Base-by-base conservation (phyloP, 2,113 vertebrate genomes). In the Pardalotus punctatus region DNA sequence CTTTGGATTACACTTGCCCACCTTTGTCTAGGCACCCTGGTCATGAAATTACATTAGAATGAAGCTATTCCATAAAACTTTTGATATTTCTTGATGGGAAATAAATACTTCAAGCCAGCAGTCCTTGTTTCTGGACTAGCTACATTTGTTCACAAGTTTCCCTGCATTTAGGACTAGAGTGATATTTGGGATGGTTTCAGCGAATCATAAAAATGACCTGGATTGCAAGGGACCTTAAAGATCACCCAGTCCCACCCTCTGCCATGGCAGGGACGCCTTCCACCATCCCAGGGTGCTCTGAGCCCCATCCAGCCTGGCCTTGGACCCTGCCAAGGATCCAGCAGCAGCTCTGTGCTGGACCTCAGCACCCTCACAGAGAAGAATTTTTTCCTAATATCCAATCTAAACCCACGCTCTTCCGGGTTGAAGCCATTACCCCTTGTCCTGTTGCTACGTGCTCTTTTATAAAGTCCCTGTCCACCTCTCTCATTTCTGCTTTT, bases 321-420 rank as follows among this genome's bases (percentile, higher is more conserved):
- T 16, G 42, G 42, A 43, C 42, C 16, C 42, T 43, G 42, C 42
- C 42, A 43, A 16, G 42, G 42, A 43, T 43, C 42, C 42, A 43
- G 42, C 15, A 16, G 42, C 42, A 43, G 42, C 42, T 16, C 42
- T 43, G 42, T 43, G 54, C 29, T 47, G 54, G 25, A 35, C 54
- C 40, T 43, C 15, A 16, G 6, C 42, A 36, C 29, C 54, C 47
- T 54, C 62, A 35, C n/a, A 61, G 79, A n/a, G 47, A 48, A 19
- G 0, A 23, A 40, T 54, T 47, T 35, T 25, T 54, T 19, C 19
- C 51, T 5, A 1, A 58, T 29, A 51, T 4, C 43, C 19, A 2
- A 17, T 6, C 27, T 38, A 66, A 88, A 33, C 43, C 28, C 11
- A 6, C 8, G 5, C 25, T 36, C 51, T 38, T 5, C 0, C 33